Evolutionary conservation across 2,888 invertebrate species (phyloP), one percentile per base, ranked within the genome.

Genomic region (Dione juno): DNA sequence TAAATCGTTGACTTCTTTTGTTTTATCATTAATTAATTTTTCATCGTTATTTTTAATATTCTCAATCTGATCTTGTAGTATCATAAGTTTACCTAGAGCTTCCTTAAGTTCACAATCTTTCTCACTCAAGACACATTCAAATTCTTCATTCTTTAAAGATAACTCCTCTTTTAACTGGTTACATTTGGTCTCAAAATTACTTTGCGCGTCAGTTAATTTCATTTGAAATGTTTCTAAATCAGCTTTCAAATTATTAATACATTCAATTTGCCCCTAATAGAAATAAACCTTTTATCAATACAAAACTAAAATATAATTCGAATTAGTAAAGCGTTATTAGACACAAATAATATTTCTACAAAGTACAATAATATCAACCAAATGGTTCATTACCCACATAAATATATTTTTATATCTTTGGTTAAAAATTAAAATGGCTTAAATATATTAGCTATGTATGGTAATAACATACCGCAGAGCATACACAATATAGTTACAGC

Each of bases 41-140:
- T 85, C 82, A 57, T 83, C 80, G 58, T 67, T 72, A 48, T 45
- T 69, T 75, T 81, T 84, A 21, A 71, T 76, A 58, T 48, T 78
- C 72, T 86, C 80, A 48, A 85, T 78, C 70, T 87, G 81, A 67
- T 54, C 70, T 73, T 84, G 78, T 58, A 86, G 73, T 5, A 71
- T 69, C 48, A 74, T 76, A 37, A 88, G 73, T 73, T 86, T 82
- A 11, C 83, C 80, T 19, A 83, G 50, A 19, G 83, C 77, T 28
- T 83, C 80, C 74, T 85, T 83, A 28, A 88, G 77, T 82, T 88
- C 85, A 13, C 65, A 66, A 65, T 89, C 85, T 80, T 86, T 88
- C 43, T 78, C 71, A 67, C 67, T 76, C n/a, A 89, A 70, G 43
- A 67, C 75, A 40, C 78, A 77, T 70, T 87, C 83, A 71, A 84